Conservation (phyloP, 2,888 invertebrate species). For the Choreutis nemorana region DNA sequence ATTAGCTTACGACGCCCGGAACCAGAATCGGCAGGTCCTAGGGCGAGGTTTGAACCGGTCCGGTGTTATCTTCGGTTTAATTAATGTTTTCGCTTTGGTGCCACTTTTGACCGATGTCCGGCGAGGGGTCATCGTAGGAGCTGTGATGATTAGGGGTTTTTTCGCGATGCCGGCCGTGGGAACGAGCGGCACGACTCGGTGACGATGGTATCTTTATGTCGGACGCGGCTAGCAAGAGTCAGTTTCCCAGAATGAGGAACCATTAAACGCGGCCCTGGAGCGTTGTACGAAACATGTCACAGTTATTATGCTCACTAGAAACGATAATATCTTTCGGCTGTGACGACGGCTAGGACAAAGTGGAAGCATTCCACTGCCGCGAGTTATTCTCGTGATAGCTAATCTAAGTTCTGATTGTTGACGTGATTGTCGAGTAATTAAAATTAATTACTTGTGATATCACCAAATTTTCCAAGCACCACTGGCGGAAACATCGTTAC, state of each 20-base stretch:
- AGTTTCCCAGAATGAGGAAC: conserved; percentile 55
- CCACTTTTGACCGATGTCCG: conserved; percentile 53
- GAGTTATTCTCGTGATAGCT: conserved; percentile 34
- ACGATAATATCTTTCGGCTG: conserved; percentile 54
- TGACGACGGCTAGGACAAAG: conserved; percentile 39
- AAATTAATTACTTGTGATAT: background rate
- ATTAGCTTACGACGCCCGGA: conserved; percentile 49
- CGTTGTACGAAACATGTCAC: conserved; percentile 59
- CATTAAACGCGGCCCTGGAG: conserved; percentile 52
- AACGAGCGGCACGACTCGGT: conserved; percentile 29
- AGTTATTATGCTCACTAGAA: conserved; percentile 61
- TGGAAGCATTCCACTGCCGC: conserved; percentile 23
- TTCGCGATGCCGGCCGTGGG: conserved; percentile 50
- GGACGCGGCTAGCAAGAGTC: conserved; percentile 33
- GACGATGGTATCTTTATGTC: conserved; percentile 53
- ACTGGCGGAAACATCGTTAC: conserved; percentile 29
- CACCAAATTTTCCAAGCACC: no score
- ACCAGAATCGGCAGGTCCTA: conserved; percentile 21
- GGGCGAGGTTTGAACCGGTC: conserved; percentile 40
- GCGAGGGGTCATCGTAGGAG: conserved; percentile 20
- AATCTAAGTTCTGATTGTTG: conserved; percentile 34
- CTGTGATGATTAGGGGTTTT: conserved; percentile 23
- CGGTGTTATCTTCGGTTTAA: conserved; percentile 44
- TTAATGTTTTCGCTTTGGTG: conserved; percentile 51
- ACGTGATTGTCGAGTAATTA: conserved; percentile 24